Base-by-base conservation (phyloP, 2,797 vertebrate species). In the Typhlichthys subterraneus region DNA sequence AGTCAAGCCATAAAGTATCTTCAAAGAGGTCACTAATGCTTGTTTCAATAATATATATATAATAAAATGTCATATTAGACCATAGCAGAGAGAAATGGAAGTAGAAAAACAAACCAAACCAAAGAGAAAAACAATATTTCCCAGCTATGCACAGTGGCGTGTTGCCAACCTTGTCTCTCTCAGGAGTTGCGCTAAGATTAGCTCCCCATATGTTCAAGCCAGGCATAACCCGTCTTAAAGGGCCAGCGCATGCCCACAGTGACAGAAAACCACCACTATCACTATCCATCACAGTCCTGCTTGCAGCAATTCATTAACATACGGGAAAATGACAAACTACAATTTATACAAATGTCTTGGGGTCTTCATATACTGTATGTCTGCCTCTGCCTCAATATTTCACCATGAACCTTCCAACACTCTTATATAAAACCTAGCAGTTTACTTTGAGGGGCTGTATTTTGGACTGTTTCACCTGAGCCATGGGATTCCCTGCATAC, bases 131-230 rank as follows among this genome's bases (percentile, higher is more conserved):
- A 23, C 23, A 4, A 65, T 73, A 63, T 70, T 70, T 56, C 69
- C 70, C 60, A 65, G 83, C 53, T 60, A 80, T 83, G 83, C 82
- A 85, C 75, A 55, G 85, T 90, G 92, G 92, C 86, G 67, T 59
- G 57, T 63, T 86, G 90, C 90, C 92, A 93, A 87, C 77, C 79
- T 86, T 88, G 84, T 88, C 85, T 86, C 87, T 91, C 91, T 75
- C 88, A 84, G 84, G 89, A 89, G 84, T 75, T 49, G 57, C 77
- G 89, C 92, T 93, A 93, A 93, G 92, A 93, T 94, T 93, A 94
- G 91, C 89, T 92, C 87, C 85, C 90, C 92, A 92, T 93, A 93
- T 93, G 93, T 90, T 91, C 81, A 76, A 86, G 75, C 84, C 87
- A 88, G 88, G 85, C 85, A 50, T 75, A 86, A 85, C 86, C 77